Percentiles rank a stretch among this genome's conserved stretches.
Evolutionary conservation across 2,888 invertebrate species (phyloP).

Genomic region (Eudasyphora cyanicolor): DNA sequence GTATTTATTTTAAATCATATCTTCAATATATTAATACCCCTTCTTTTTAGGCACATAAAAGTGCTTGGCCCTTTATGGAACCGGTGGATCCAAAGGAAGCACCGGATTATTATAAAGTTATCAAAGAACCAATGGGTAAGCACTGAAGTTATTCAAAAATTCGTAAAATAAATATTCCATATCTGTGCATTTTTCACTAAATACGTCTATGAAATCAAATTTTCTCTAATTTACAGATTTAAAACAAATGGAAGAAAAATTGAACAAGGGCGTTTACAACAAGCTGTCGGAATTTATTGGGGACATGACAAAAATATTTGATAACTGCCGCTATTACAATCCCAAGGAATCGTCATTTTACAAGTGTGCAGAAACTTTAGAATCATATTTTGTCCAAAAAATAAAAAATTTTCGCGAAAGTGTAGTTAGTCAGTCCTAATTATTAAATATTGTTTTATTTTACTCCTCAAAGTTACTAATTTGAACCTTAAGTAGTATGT

Average conservation of each 20-base stretch:
- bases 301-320: conserved; percentile 99
- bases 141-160: too few species aligned
- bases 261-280: conserved; percentile 90
- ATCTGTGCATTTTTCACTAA: conserved; percentile 70
- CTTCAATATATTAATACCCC: not conserved
- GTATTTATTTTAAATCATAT: not conserved
- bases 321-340: conserved; percentile 99
- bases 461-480: conserved; percentile 38
- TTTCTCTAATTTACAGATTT: conserved; percentile 87
- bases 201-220: not conserved
- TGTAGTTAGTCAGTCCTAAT: conserved; percentile 81
- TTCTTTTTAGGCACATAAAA: conserved; percentile 89
- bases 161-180: conserved; percentile 18
- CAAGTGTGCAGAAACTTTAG: conserved; percentile 96
- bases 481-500: conserved; percentile 31
- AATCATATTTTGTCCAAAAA: conserved; percentile 97
- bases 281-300: conserved; percentile 96
- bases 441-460: conserved; percentile 40
- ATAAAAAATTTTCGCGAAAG: conserved; percentile 93
- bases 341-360: conserved; percentile 97
- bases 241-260: conserved; percentile 93
- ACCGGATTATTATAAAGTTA: conserved; percentile 97
- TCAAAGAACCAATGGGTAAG: conserved; percentile 97
- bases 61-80: conserved; percentile 98
- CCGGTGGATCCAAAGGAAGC: conserved; percentile 97